Percentiles rank a stretch among this genome's conserved stretches.
These are phyloP conservation scores for Tinamus guttatus DNA, from an alignment of 2,113 vertebrate genomes.

Conservation along the genomic window DNA sequence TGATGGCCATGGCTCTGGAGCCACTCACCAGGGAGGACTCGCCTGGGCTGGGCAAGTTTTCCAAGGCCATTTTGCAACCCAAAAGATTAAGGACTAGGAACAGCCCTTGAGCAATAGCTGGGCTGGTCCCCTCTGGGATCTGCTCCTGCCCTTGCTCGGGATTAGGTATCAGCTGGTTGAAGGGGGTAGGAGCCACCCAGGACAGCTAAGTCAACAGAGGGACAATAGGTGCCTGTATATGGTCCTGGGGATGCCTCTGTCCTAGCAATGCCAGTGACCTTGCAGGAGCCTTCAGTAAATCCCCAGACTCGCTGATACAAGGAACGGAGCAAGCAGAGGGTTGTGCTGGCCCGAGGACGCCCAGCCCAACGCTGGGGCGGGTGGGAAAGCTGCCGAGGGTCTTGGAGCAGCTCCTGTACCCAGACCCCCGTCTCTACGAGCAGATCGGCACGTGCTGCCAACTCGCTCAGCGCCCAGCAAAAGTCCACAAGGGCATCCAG, in stretches of 20 bases:
- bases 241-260: background rate
- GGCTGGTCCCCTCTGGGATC: background rate
- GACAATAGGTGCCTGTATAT: background rate
- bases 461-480: too few species aligned
- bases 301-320: background rate
- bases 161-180: background rate
- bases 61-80: background rate
- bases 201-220: background rate
- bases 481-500: background rate
- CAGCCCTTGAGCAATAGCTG: background rate
- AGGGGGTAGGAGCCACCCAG: accelerated
- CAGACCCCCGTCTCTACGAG: background rate
- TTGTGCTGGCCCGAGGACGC: background rate
- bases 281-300: too few species aligned
- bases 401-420: accelerated
- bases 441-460: background rate
- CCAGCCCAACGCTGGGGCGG: background rate
- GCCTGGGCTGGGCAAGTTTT: background rate
- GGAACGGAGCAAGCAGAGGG: background rate
- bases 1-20: background rate
- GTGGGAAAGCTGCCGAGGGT: background rate
- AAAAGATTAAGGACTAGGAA: background rate
- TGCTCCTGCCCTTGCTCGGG: background rate
- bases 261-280: background rate
- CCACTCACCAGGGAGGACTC: background rate